These are phyloP conservation scores for Imbricaverruca yamaguchii DNA, from an alignment of 2,888 invertebrate species.

Conservation along the genomic window DNA sequence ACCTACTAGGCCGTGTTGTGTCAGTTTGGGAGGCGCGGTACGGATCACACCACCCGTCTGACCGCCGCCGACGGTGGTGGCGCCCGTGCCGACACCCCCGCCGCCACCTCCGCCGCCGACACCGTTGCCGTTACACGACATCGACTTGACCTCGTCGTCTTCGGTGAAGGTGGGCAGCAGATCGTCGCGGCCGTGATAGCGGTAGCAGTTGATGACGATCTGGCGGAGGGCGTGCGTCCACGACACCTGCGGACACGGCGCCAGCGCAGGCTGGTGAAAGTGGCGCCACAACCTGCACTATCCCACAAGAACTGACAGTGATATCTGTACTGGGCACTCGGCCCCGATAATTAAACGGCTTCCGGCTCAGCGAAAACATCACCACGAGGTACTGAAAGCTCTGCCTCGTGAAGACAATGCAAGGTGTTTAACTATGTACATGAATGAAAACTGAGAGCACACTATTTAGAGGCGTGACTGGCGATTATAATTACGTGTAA, in stretches of 20 bases:
- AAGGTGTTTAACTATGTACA: too few species aligned
- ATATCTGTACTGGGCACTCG: too few species aligned
- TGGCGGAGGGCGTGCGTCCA: conserved; percentile 96
- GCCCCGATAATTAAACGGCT: too few species aligned
- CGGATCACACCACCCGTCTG: conserved; percentile 52
- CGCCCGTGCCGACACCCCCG: not conserved
- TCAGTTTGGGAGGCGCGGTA: conserved; percentile 68
- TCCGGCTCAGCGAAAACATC: too few species aligned
- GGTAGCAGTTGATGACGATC: conserved; percentile 96
- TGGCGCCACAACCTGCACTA: not conserved
- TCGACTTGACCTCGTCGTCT: conserved; percentile 58
- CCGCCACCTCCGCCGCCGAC: conserved; percentile 24
- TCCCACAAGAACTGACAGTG: too few species aligned
- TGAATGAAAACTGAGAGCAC: too few species aligned
- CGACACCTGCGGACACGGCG: conserved; percentile 62
- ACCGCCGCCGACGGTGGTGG: conserved; percentile 37
- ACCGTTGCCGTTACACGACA: conserved; percentile 1
- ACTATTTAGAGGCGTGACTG: too few species aligned
- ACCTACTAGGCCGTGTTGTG: conserved; percentile 22
- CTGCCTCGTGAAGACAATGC: too few species aligned
- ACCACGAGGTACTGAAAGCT: too few species aligned
- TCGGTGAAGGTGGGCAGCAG: conserved; percentile 88
- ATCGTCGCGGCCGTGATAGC: conserved; percentile 93
- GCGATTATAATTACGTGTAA: too few species aligned
- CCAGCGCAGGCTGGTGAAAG: not conserved